Evolutionary conservation across 2,888 invertebrate species (phyloP).

Genomic region (Chaetoderma sp.): DNA sequence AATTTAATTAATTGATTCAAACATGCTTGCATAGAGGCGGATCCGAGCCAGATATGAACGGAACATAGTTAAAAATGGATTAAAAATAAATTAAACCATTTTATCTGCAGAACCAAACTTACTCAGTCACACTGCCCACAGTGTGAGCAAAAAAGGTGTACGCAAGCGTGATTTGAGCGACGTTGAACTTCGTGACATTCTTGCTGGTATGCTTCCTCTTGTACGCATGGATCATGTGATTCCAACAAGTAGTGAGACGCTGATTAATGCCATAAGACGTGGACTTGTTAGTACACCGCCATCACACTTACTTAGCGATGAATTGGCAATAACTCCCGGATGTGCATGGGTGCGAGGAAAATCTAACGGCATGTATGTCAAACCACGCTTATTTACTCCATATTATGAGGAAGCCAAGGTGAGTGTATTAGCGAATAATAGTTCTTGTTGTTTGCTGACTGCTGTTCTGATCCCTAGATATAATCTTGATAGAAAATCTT

Average conservation of each 20-base stretch:
- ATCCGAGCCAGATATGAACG: too few relatives aligned
- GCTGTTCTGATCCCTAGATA: too few relatives aligned
- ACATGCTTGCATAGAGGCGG: too few relatives aligned
- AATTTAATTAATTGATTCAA: too few relatives aligned
- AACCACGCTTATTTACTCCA: slow-evolving; percentile 92
- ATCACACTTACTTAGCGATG: slow-evolving; percentile 84
- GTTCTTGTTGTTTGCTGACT: too few relatives aligned
- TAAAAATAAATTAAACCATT: too few relatives aligned
- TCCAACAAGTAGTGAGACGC: slow-evolving; percentile 77
- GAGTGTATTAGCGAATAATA: slow-evolving; percentile 30
- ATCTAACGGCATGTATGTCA: slow-evolving; percentile 73
- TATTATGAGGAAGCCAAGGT: slow-evolving; percentile 95
- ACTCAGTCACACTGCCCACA: slow-evolving; percentile 92
- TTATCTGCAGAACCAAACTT: slow-evolving; percentile 82
- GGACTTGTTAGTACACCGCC: slow-evolving; percentile 86
- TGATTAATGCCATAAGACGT: slow-evolving; percentile 76
- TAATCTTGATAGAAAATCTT: too few relatives aligned
- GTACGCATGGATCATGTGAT: slow-evolving; percentile 91
- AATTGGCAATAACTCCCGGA: slow-evolving; percentile 66
- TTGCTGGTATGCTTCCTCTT: slow-evolving; percentile 85
- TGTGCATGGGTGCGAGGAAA: slow-evolving; percentile 66
- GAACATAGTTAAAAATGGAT: too few relatives aligned
- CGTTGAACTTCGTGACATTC: slow-evolving; percentile 85
- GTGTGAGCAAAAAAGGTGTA: slow-evolving; percentile 86
- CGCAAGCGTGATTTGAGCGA: slow-evolving; percentile 85